Evolutionary conservation across 2,888 invertebrate species (phyloP), one percentile per base, ranked within the genome.

Genomic region (Ferdinandea cuprea): DNA sequence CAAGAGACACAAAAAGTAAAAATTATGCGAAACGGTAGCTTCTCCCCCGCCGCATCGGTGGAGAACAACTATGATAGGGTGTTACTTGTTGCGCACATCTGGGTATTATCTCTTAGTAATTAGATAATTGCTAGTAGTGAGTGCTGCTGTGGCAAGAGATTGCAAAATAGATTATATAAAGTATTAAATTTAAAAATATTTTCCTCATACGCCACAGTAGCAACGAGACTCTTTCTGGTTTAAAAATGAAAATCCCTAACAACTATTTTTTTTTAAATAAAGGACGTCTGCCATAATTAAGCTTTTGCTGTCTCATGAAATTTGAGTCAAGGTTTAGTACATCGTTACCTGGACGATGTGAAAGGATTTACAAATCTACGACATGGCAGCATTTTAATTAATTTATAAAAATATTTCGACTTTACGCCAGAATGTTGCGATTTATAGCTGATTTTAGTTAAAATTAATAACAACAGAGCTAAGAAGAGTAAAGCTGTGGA

Each of bases 1-100:
- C 15, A 3, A 15, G 40, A 17, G 28, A 11, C 2, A 11, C 5
- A 21, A 2, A 42, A 15, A 59, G 11, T 9, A 9, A 9, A 1
- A 42, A 13, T n/a, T n/a, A 15, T 19, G 19, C 19, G 15, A 44
- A 19, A 19, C 8, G 15, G 7, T 17, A 25, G 21, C 54, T 66
- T 48, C 59, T 9, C n/a, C 52, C n/a, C n/a, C n/a, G n/a, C 25
- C 30, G 5, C 54, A 50, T 52, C 56, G n/a, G n/a, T 58, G 48
- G 13, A 17, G 4, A 48, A 30, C 32, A 25, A 54, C 8, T 13
- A 32, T 21, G 50, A 52, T 13, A 37, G n/a, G 15, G 40, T 32
- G 37, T 65, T 56, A 83, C 83, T 78, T 83, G 83, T 83, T 83
- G 78, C 77, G 44, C 72, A 15, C 52, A 63, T 42, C 72, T 72